phyloP scores from a whole-genome alignment of 2,797 vertebrate genomes.

The Mallotus villosus region DNA sequence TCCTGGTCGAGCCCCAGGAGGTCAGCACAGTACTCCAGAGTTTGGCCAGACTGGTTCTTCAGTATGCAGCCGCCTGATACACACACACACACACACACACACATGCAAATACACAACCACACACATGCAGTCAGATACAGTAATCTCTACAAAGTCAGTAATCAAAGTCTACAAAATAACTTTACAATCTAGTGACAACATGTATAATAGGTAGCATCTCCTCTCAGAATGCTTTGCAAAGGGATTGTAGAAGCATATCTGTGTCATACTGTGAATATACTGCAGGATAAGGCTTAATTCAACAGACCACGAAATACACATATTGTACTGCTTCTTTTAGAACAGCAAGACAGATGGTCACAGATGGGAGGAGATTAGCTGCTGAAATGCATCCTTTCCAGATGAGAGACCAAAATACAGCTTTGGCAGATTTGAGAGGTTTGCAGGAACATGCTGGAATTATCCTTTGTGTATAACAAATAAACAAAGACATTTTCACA shows the following conservation, averaged over 20 bases:
- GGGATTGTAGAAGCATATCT: too few relatives aligned
- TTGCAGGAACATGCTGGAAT: neutral
- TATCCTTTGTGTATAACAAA: neutral
- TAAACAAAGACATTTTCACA: too few relatives aligned
- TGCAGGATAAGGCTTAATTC: neutral
- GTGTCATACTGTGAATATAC: neutral
- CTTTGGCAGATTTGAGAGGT: too few relatives aligned
- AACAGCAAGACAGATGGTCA: neutral
- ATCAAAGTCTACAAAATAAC: too few relatives aligned
- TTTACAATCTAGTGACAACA: too few relatives aligned
- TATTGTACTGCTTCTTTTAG: neutral
- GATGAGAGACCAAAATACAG: neutral
- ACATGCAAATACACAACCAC: conserved; percentile 6
- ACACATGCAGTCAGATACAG: neutral
- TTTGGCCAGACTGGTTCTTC: conserved; percentile 83
- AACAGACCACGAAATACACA: neutral
- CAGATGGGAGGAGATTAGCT: neutral
- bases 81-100: conserved; percentile 13
- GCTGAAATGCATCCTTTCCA: neutral
- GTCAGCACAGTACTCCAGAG: conserved; percentile 86
- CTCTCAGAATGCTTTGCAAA: too few relatives aligned
- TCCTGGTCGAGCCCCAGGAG: conserved; percentile 91
- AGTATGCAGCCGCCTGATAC: conserved; percentile 87
- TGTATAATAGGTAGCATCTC: too few relatives aligned
- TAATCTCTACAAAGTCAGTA: too few relatives aligned